These are phyloP conservation scores for Ctena decussata DNA, from an alignment of 2,888 invertebrate genomes.

Conservation along the genomic window DNA sequence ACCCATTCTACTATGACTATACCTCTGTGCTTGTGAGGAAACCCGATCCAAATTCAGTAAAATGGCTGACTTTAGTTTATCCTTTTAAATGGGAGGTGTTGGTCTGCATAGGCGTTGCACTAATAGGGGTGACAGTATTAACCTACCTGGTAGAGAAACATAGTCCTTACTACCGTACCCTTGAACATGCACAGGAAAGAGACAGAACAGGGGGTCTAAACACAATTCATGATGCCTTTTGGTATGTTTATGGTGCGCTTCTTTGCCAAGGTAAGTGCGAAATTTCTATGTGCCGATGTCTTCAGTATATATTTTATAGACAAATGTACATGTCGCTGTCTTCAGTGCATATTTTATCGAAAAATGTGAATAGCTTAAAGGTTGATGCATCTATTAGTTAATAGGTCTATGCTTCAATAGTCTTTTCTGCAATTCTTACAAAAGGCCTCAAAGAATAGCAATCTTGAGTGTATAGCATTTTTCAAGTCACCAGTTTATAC, in stretches of 20 bases:
- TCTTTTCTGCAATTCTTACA: no score
- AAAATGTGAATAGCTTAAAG: no score
- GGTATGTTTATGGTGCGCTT: constrained; percentile 68
- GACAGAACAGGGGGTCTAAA: constrained; percentile 42
- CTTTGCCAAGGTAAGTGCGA: constrained; percentile 63
- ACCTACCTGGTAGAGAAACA: constrained; percentile 68
- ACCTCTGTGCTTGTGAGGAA: constrained; percentile 71
- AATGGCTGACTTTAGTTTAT: constrained; percentile 74
- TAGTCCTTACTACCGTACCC: constrained; percentile 65
- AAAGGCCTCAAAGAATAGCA: no score
- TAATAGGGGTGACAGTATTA: constrained; percentile 63
- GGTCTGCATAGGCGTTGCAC: constrained; percentile 63
- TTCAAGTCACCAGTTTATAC: no score
- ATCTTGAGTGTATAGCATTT: no score
- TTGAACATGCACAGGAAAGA: constrained; percentile 21
- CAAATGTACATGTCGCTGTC: no score
- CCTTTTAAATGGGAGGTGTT: constrained; percentile 76
- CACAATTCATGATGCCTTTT: constrained; percentile 84
- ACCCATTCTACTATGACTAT: constrained; percentile 89
- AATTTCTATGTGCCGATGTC: no score
- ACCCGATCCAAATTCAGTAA: constrained; percentile 64
- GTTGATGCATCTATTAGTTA: no score
- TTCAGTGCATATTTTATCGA: no score
- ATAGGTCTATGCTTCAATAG: no score
- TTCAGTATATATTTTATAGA: no score